phyloP scores from a whole-genome alignment of 2,797 vertebrate species.

The Characodon lateralis region DNA sequence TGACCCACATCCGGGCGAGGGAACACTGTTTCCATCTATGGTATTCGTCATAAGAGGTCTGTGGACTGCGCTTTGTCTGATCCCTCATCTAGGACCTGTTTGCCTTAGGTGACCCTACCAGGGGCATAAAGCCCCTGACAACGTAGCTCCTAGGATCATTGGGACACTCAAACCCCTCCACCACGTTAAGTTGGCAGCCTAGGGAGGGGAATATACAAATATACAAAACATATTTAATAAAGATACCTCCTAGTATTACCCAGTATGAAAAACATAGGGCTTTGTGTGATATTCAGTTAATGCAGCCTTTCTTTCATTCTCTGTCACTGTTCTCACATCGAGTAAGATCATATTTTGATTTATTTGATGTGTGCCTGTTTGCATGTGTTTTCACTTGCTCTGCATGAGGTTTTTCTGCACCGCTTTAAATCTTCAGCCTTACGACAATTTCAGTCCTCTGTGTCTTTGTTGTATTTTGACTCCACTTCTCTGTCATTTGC shows the following conservation, averaged over 20 bases:
- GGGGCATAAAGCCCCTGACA: no score
- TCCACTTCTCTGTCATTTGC: background rate
- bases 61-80: no score
- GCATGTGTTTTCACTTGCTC: constrained; percentile 8
- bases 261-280: background rate
- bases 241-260: background rate
- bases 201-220: no score
- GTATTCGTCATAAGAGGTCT: no score
- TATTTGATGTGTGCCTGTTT: background rate
- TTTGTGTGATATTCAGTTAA: background rate
- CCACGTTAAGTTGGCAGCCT: no score
- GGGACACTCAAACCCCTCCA: no score
- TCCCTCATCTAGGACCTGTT: no score
- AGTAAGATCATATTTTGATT: constrained; percentile 3
- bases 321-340: background rate
- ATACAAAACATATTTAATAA: background rate
- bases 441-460: constrained; percentile 5
- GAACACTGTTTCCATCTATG: no score
- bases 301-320: background rate
- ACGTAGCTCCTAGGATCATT: no score
- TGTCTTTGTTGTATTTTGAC: constrained; percentile 10
- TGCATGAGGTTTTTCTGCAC: background rate
- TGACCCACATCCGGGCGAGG: no score
- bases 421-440: constrained; percentile 9
- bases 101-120: no score